phyloP scores from a whole-genome alignment of 2,797 vertebrate species.

The Danio kyathit region DNA sequence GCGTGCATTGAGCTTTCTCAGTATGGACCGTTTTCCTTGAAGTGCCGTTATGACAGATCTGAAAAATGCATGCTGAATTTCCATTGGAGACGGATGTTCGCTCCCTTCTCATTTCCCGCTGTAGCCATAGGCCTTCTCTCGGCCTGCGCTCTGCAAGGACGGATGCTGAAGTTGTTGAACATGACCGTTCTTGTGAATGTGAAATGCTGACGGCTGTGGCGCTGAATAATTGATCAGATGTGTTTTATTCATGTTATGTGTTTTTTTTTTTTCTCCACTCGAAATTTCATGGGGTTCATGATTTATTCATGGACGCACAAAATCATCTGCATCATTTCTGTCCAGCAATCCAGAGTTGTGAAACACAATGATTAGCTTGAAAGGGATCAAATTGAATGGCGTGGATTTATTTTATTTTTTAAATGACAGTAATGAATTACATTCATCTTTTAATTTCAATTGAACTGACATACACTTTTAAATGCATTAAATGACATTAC shows the following conservation, averaged over 20 bases:
- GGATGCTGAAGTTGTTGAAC: slow-evolving; percentile 43
- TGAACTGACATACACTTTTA: no score
- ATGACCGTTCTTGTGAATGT: slow-evolving; percentile 48
- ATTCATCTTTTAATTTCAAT: no score
- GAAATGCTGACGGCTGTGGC: slow-evolving; percentile 23
- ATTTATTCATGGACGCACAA: slow-evolving; percentile 53
- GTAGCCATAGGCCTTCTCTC: slow-evolving; percentile 46
- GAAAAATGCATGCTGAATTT: slow-evolving; percentile 49
- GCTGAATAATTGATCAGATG: slow-evolving; percentile 63
- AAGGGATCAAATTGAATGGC: neutral
- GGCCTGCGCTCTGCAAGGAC: slow-evolving; percentile 1
- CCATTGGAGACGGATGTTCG: slow-evolving; percentile 32
- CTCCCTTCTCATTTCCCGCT: slow-evolving; percentile 38
- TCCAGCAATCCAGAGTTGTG: slow-evolving; percentile 13
- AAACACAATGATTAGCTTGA: slow-evolving; percentile 3
- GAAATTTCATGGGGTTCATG: slow-evolving; percentile 45
- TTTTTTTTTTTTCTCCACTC: slow-evolving; percentile 22
- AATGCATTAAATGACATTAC: no score
- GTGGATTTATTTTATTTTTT: neutral
- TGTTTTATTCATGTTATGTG: slow-evolving; percentile 57
- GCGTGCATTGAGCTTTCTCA: neutral
- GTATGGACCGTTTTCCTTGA: slow-evolving; percentile 19
- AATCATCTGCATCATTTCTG: slow-evolving; percentile 41
- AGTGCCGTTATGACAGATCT: slow-evolving; percentile 36
- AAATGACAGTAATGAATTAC: no score